Base-by-base conservation (phyloP, 1,140 invertebrate genomes). In the Trissolcus basalis region DNA sequence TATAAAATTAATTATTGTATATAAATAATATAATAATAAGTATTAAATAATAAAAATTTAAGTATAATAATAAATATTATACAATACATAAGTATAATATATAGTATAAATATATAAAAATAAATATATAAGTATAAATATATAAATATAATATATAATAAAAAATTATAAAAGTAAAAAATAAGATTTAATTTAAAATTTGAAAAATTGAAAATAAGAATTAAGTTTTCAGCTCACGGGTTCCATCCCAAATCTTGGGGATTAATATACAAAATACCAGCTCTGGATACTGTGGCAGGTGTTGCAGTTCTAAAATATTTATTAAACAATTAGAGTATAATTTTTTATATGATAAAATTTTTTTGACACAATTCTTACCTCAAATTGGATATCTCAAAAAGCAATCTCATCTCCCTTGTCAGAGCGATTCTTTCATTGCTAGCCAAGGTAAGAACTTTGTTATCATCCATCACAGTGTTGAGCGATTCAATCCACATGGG, bases 401-500 rank as follows among this genome's bases (percentile, higher is more conserved):
- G 83, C 0, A 98, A 89, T 36, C 97, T 90, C 97, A 99, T 98
- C 0, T 92, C 90, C 35, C 93, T 92, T 0, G 96, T 98, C 35
- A 99, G 84, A 0, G 97, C 95, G 41, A 99, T 98, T 65, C 97
- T 91, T 84, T 98, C 97, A 81, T 98, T 98, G 86, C 96, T 98
- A 1, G 97, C 97, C 77, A 99, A 88, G 6, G 97, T 99, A 59
- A 99, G 89, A 10, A 99, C 92, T 90, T 96, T 96, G 82, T 96
- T 96, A 81, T 96, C 95, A 85, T 96, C 95, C 95, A 96, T 96
- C 0, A 96, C 94, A 0, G 94, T 96, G 83, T 98, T 99, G 4
- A 98, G 88, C 1, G 96, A 98, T 88, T 98, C 97, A 77, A 98
- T 98, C 97, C 97, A 98, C 96, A 98, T 98, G 0, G 97, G 97